These are phyloP conservation scores for Darevskia mixta DNA, from an alignment of 2,797 vertebrate species.

Conservation along the genomic window DNA sequence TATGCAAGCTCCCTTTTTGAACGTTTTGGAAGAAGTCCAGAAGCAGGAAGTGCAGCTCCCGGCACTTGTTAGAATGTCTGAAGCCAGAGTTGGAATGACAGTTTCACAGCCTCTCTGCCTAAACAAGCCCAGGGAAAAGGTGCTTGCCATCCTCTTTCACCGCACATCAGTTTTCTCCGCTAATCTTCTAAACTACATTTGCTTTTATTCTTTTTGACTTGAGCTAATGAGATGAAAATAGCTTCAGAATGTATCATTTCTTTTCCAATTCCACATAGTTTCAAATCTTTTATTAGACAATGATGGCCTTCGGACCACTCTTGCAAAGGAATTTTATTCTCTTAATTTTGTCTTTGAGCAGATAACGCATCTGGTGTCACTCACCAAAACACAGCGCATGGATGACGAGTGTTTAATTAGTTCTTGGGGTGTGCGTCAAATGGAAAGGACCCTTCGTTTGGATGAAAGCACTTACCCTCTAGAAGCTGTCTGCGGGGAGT, in stretches of 20 bases:
- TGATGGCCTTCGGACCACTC: slow-evolving; percentile 75
- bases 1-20: neutral
- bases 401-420: slow-evolving; percentile 58
- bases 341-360: slow-evolving; percentile 71
- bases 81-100: neutral
- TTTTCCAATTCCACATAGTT: slow-evolving; percentile 74
- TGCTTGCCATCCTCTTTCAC: slow-evolving; percentile 3
- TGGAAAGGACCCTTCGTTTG: slow-evolving; percentile 23
- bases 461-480: slow-evolving; percentile 42
- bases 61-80: neutral
- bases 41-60: neutral
- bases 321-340: slow-evolving; percentile 69
- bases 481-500: slow-evolving; percentile 26
- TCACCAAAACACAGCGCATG: slow-evolving; percentile 24
- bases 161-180: slow-evolving; percentile 60
- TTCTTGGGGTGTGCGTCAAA: slow-evolving; percentile 35
- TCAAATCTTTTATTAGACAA: slow-evolving; percentile 73
- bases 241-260: slow-evolving; percentile 73
- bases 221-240: slow-evolving; percentile 81
- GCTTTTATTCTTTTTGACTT: slow-evolving; percentile 79
- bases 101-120: neutral
- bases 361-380: slow-evolving; percentile 60
- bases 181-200: slow-evolving; percentile 72
- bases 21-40: neutral
- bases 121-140: neutral